Evolutionary conservation across 1,140 invertebrate species (phyloP), one percentile per base, ranked within the genome.

Genomic region (Drosophila navojoa): DNA sequence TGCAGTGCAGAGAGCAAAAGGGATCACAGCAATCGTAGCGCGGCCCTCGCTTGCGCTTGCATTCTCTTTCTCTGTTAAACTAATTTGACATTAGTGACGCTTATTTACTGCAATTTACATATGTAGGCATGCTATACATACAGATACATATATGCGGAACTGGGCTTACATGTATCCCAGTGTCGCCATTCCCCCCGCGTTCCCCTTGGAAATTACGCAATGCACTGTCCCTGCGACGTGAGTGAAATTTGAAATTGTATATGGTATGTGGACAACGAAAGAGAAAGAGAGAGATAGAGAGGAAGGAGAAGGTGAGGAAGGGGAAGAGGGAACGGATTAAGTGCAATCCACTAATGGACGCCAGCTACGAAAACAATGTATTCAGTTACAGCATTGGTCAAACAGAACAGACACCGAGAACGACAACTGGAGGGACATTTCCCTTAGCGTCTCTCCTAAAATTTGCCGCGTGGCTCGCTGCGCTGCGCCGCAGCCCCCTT

Each of bases 221-320:
- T 84, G 59, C 76, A 50, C 69, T 49, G 55, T 15, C 42, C n/a
- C n/a, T 45, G 42, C 42, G 38, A 74, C 67, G 67, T 70, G 71
- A 74, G 71, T 74, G 59, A 68, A 42, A 87, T 70, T 87, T 87
- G 81, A 86, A 86, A 86, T 87, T 79, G 82, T 82, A 86, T 86
- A 81, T 87, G 81, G 7, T 53, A 27, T 9, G 16, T 25, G n/a
- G 40, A 42, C 3, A 10, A 15, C 11, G 40, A 42, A 11, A n/a
- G 15, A 15, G 15, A 6, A 4, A 16, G n/a, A 16, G 15, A 7
- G n/a, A 29, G 1, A n/a, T n/a, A n/a, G n/a, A n/a, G n/a, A n/a
- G n/a, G n/a, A n/a, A n/a, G n/a, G n/a, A 3, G 9, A 7, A 3
- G 32, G 10, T 19, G 52, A 2, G 19, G 49, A 55, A 55, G 72